Percentiles rank a stretch among this genome's conserved stretches.
Conservation (phyloP, 1,140 invertebrate species). For the Bombus impatiens region DNA sequence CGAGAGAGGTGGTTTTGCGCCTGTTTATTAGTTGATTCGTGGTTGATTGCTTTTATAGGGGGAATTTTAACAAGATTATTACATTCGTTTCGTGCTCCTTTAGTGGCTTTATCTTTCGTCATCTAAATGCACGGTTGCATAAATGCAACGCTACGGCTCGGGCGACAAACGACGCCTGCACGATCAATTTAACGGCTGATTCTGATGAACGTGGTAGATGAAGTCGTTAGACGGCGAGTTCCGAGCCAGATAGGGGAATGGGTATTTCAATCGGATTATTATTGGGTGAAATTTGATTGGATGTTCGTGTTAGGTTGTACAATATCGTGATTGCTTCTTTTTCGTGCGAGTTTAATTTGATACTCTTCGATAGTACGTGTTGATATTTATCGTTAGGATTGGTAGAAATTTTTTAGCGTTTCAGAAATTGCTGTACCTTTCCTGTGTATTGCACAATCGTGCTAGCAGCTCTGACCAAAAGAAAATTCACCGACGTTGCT, state of each 20-base stretch:
- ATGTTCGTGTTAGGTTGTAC: background rate
- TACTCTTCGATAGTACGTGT: background rate
- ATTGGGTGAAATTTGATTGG: slow-evolving; percentile 21
- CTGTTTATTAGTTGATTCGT: background rate
- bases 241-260: background rate
- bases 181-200: slow-evolving; percentile 39
- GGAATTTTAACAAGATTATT: slow-evolving; percentile 56
- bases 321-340: background rate
- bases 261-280: background rate
- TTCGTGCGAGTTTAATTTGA: background rate
- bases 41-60: background rate
- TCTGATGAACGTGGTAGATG: slow-evolving; percentile 28
- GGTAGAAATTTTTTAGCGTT: background rate
- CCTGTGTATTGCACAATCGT: background rate
- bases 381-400: background rate
- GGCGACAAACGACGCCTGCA: slow-evolving; percentile 41
- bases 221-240: slow-evolving; percentile 15
- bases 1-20: background rate
- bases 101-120: slow-evolving; percentile 49
- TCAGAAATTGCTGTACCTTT: background rate
- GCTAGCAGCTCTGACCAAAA: too few relatives aligned
- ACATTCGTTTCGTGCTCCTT: slow-evolving; percentile 46
- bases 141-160: slow-evolving; percentile 4
- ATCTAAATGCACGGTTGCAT: slow-evolving; percentile 40
- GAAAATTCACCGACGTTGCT: too few relatives aligned